These are phyloP conservation scores for Spatulosminthurus flaviceps DNA, from an alignment of 2,888 invertebrate genomes.

Conservation along the genomic window DNA sequence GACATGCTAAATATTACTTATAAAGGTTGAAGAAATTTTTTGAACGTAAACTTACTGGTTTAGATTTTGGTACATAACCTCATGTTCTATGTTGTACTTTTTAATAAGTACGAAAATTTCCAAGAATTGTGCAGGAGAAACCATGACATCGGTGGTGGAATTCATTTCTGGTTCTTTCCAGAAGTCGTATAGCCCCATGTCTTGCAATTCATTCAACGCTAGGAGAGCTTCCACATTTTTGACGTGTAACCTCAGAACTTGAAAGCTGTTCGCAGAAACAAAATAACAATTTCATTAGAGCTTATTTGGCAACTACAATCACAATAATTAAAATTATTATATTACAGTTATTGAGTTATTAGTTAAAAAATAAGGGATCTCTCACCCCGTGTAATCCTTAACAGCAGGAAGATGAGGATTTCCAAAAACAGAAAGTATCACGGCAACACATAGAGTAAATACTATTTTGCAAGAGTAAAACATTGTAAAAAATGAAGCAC, in stretches of 20 bases:
- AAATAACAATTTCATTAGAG: too few relatives aligned
- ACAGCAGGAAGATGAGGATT: too few relatives aligned
- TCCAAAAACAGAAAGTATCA: too few relatives aligned
- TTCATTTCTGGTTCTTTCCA: constrained; percentile 71
- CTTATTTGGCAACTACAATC: too few relatives aligned
- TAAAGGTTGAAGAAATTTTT: neutral
- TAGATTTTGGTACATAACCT: constrained; percentile 54
- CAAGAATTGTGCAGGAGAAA: constrained; percentile 40
- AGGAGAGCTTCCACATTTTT: constrained; percentile 19
- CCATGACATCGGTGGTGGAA: constrained; percentile 72
- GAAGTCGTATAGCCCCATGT: constrained; percentile 67
- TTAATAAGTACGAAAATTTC: constrained; percentile 46
- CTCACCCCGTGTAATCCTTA: too few relatives aligned
- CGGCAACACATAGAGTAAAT: too few relatives aligned
- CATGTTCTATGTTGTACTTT: constrained; percentile 47
- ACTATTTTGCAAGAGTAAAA: too few relatives aligned
- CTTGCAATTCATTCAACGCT: constrained; percentile 26
- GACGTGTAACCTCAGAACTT: constrained; percentile 32
- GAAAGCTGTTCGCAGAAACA: too few relatives aligned
- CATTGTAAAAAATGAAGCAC: too few relatives aligned
- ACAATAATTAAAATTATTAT: too few relatives aligned
- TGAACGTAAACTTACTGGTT: constrained; percentile 40
- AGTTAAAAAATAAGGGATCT: too few relatives aligned
- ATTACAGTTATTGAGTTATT: too few relatives aligned
- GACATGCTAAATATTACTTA: neutral